Evolutionary conservation across 2,888 invertebrate species (phyloP), one percentile per base, ranked within the genome.

Genomic region (Hirtodrosophila confusa): DNA sequence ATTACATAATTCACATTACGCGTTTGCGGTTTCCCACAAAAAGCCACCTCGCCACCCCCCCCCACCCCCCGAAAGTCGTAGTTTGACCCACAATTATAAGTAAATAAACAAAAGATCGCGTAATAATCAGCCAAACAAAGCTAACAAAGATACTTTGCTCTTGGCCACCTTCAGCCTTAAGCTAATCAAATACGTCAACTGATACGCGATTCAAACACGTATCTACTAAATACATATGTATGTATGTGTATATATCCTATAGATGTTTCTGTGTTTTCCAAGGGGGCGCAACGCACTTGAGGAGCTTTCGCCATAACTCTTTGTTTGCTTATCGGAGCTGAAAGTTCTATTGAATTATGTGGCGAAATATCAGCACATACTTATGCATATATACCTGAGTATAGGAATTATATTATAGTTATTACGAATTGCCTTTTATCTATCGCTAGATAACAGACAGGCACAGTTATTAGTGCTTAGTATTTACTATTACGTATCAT

Each of bases 1-100:
- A 70, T 84, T 84, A 86, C 84, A 84, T 84, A 84, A 84, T 80
- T 70, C 9, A 47, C 39, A 35, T 41, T 56, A 12, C 41, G 37
- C 35, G 35, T 43, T 43, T 36, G 43, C 11, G 29, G 48, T 49
- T 47, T 31, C 49, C 10, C 48, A 2, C 9, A 11, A 24, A n/a
- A n/a, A 12, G 9, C 3, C n/a, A n/a, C n/a, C n/a, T n/a, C n/a
- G n/a, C n/a, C n/a, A n/a, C 31, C 17, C 17, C 1, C 17, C 17
- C 17, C 17, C 17, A 17, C 17, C 17, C 17, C 17, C 17, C 17
- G 2, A 17, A 1, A 47, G 17, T 63, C 36, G 27, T 12, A 44
- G 48, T 23, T 39, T 36, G 33, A 53, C 39, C 40, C 44, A 17
- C 48, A 56, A 50, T 56, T 27, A 49, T 10, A 10, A 39, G 12